Percentiles rank a stretch among this genome's conserved stretches.
Conservation (phyloP, 2,113 vertebrate species). For the Dermatemys mawii region DNA sequence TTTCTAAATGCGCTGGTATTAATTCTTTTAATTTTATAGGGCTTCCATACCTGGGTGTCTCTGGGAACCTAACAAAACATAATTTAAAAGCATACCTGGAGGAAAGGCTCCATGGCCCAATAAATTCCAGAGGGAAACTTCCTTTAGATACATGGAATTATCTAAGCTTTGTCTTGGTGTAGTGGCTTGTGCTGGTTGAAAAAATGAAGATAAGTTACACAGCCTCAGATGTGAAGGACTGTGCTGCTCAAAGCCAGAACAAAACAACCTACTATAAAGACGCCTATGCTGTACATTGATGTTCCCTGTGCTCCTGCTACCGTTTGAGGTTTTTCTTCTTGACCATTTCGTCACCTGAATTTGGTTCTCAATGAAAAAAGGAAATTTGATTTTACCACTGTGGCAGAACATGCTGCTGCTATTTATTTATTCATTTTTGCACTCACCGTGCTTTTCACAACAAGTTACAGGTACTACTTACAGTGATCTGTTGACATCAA, state of each 20-base stretch:
- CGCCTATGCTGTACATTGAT: neutral
- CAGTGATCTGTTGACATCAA: neutral
- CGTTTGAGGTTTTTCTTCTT: neutral
- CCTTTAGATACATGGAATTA: neutral
- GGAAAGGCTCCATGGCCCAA: fast-evolving
- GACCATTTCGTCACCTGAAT: neutral
- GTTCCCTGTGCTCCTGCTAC: neutral
- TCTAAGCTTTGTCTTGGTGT: neutral
- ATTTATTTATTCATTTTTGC: neutral
- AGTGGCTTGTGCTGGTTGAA: neutral
- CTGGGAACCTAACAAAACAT: neutral
- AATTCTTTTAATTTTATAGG: neutral
- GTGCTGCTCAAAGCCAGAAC: neutral
- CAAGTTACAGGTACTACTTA: neutral
- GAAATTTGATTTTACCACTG: neutral
- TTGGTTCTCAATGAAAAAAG: neutral
- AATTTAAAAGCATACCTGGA: neutral
- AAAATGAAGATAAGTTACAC: neutral
- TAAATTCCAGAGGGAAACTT: neutral
- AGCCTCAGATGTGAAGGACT: neutral
- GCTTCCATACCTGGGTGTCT: neutral
- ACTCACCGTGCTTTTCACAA: neutral
- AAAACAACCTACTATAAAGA: neutral
- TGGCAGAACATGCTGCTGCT: neutral
- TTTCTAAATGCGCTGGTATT: neutral